Evolutionary conservation across 2,888 invertebrate species (phyloP).

Genomic region (Dolomedes plantarius): DNA sequence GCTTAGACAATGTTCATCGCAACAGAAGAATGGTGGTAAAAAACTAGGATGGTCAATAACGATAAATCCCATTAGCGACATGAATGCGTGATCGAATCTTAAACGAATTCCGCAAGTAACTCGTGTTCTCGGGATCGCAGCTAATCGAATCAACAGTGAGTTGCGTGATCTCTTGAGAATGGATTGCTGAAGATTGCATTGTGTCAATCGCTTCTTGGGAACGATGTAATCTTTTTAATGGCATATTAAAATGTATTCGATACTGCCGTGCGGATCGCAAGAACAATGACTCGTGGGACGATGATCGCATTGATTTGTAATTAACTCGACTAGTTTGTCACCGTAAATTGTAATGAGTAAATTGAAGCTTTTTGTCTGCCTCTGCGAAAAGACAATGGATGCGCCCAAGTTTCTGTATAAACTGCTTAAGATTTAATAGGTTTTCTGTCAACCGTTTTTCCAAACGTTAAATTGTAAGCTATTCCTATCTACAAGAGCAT

Average conservation of each 20-base stretch:
- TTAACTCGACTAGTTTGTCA: conserved; percentile 66
- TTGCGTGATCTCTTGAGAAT: conserved; percentile 65
- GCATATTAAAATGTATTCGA: conserved; percentile 70
- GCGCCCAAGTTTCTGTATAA: conserved; percentile 48
- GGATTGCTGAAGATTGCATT: conserved; percentile 56
- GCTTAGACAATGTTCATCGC: conserved; percentile 48
- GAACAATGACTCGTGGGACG: conserved; percentile 62
- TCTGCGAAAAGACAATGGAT: conserved; percentile 50
- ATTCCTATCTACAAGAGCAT: conserved; percentile 30
- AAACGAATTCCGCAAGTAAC: conserved; percentile 54
- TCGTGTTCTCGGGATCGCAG: conserved; percentile 59
- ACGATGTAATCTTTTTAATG: conserved; percentile 67
- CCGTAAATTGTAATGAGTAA: conserved; percentile 54
- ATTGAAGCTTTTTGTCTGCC: conserved; percentile 50
- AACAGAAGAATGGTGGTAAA: conserved; percentile 32
- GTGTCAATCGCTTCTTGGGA: conserved; percentile 63
- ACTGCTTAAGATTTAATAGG: conserved; percentile 61
- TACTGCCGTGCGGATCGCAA: conserved; percentile 37
- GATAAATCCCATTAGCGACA: conserved; percentile 66
- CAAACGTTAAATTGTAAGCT: conserved; percentile 53
- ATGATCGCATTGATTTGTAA: conserved; percentile 67
- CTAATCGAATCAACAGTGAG: conserved; percentile 68
- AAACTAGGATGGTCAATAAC: conserved; percentile 55
- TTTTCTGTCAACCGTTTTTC: conserved; percentile 58
- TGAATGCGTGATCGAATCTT: conserved; percentile 63